A percentile compares a stretch with the other conserved stretches of the same genome.
phyloP scores from a whole-genome alignment of 2,797 vertebrate genomes.

The Limosa lapponica region DNA sequence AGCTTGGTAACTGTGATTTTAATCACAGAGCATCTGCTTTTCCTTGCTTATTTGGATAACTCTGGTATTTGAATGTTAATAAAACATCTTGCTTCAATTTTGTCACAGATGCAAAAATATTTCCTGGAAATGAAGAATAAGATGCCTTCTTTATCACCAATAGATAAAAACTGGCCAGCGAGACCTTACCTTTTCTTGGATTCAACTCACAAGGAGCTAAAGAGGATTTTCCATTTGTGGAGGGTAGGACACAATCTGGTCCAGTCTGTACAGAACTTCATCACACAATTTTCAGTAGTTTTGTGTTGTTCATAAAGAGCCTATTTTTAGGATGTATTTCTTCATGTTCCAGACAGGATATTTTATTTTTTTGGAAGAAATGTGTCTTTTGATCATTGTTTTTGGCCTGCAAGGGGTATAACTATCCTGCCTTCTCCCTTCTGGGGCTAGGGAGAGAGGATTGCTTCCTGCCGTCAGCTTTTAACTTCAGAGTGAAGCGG shows the following conservation, averaged over 20 bases:
- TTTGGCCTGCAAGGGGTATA: neutral
- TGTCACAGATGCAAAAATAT: conserved; percentile 91
- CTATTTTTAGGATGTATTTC: conserved; percentile 15
- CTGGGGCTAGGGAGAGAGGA: neutral
- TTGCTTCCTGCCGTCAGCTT: neutral
- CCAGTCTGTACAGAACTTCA: neutral
- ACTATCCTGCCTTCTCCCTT: neutral
- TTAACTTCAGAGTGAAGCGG: neutral
- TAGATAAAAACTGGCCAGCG: conserved; percentile 92
- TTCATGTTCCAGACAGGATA: neutral
- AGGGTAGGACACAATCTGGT: conserved; percentile 81
- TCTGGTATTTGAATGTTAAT: neutral
- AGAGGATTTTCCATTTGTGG: conserved; percentile 95
- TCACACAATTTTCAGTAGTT: neutral
- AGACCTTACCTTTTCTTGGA: conserved; percentile 92
- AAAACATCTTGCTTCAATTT: conserved; percentile 50
- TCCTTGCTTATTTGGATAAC: neutral
- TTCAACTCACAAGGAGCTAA: conserved; percentile 87
- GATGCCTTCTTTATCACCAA: conserved; percentile 92
- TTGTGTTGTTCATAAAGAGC: neutral
- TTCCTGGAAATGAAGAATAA: conserved; percentile 91
- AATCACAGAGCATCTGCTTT: neutral
- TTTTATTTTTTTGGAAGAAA: conserved; percentile 8
- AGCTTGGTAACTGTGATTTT: neutral
- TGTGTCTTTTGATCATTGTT: neutral